Evolutionary conservation across 1,140 invertebrate species (phyloP).

Genomic region (Ceratosolen solmsi): DNA sequence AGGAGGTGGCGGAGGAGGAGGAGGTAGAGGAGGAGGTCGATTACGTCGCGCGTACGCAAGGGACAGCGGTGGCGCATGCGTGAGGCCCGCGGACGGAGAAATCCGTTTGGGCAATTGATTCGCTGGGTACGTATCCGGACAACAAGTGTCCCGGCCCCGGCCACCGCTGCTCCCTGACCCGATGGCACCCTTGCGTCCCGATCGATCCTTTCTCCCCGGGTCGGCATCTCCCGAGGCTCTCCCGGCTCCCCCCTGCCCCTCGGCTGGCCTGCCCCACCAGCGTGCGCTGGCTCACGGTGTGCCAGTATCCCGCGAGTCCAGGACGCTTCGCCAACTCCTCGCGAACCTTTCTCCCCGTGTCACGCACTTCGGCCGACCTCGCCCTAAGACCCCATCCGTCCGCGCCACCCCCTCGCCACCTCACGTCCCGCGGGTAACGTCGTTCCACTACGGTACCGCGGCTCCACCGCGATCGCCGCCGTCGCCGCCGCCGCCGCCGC

Average conservation of each 20-base stretch:
- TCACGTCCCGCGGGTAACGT: background rate
- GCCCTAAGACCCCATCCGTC: too few species aligned
- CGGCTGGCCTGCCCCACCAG: too few species aligned
- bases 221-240: too few species aligned
- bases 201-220: too few species aligned
- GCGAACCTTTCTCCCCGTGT: too few species aligned
- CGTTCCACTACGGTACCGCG: background rate
- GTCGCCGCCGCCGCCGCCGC: background rate
- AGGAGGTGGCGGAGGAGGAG: too few species aligned
- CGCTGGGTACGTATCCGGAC: background rate
- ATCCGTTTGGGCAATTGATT: slow-evolving; percentile 4
- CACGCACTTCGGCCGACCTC: too few species aligned
- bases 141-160: slow-evolving; percentile 12
- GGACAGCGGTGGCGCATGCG: background rate
- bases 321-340: too few species aligned
- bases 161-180: background rate
- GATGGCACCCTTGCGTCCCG: background rate
- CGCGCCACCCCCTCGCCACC: slow-evolving; percentile 1
- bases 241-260: too few species aligned
- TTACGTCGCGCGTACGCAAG: background rate
- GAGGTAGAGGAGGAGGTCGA: background rate
- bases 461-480: background rate
- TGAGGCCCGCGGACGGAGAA: background rate
- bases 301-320: too few species aligned
- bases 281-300: too few species aligned